Conservation (phyloP, 2,113 vertebrate species). For the Trichechus manatus region DNA sequence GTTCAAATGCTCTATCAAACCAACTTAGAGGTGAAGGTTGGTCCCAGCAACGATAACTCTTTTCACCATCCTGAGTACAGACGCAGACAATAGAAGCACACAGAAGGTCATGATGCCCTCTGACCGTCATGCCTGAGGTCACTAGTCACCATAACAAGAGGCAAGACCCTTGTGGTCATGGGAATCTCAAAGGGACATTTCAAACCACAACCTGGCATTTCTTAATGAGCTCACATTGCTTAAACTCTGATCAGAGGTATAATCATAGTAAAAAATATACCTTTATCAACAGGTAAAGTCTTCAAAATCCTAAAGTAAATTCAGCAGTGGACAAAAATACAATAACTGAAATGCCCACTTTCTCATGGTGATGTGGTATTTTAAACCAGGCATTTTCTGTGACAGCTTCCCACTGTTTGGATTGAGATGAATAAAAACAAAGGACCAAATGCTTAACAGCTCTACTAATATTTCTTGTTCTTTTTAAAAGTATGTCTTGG, state of each 20-base stretch:
- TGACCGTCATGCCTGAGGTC: conserved; percentile 83
- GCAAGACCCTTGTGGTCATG: conserved; percentile 80
- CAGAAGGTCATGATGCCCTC: conserved; percentile 73
- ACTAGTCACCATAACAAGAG: conserved; percentile 84
- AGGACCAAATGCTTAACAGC: conserved; percentile 54
- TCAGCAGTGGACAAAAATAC: background rate
- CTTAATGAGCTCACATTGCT: conserved; percentile 6
- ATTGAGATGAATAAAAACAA: conserved; percentile 62
- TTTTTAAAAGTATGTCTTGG: conserved; percentile 58
- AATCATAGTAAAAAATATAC: background rate
- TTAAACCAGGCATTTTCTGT: conserved; percentile 58
- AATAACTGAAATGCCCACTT: conserved; percentile 34
- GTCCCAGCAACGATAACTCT: conserved; percentile 72
- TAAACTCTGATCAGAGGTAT: background rate
- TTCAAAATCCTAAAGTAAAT: conserved; percentile 59
- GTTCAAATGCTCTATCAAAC: conserved; percentile 26
- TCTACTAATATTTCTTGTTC: conserved; percentile 64
- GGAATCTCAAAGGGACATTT: conserved; percentile 76
- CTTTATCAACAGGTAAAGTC: conserved; percentile 42
- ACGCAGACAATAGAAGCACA: conserved; percentile 76
- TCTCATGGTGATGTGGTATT: conserved; percentile 35
- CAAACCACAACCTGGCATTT: conserved; percentile 4
- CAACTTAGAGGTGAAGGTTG: conserved; percentile 52
- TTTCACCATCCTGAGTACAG: conserved; percentile 67
- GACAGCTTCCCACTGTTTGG: conserved; percentile 40